Base-by-base conservation (phyloP, 2,888 invertebrate species). In the Metellina segmentata region DNA sequence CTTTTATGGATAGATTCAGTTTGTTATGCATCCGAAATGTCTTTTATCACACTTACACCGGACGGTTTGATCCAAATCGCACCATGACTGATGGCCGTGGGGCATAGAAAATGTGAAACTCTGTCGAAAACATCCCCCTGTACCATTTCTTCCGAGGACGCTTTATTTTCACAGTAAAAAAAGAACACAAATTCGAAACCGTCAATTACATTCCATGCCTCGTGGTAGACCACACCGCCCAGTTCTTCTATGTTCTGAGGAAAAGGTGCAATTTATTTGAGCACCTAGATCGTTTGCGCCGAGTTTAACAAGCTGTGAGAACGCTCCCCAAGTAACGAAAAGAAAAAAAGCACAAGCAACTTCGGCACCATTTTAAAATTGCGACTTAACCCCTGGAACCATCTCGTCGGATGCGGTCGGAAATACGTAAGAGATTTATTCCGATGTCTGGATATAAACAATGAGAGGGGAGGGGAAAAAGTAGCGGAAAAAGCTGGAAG, bases 391-490 rank as follows among this genome's bases (percentile, higher is more conserved):
- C 20, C 53, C 48, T 19, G 11, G 61, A 61, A 71, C 74, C 49
- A 19, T 81, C 52, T 72, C 72, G n/a, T 52, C 1, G n/a, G 79
- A 34, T 19, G 53, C 34, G 51, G 74, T 88, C n/a, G 74, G 81
- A 88, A 88, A 88, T 72, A 34, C 88, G 81, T 52, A 81, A 74
- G 74, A 88, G 88, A 88, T 88, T 88, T 88, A 81, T 81, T 51
- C 74, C 53, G 75, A 81, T 71, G 74, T 81, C 72, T n/a, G 52
- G 70, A 81, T 88, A 81, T 88, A 88, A 88, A 81, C 88, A 88
- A 78, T 74, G 74, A 74, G 34, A 69, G 70, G 70, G 79, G 19
- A 51, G 69, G 48, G 51, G 8, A 70, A 71, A 72, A 53, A 19
- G n/a, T 48, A 87, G n/a, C 8, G 74, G 13, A 34, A 51, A 77